These are phyloP conservation scores for Anhinga anhinga DNA, from an alignment of 2,113 vertebrate genomes.

Conservation along the genomic window DNA sequence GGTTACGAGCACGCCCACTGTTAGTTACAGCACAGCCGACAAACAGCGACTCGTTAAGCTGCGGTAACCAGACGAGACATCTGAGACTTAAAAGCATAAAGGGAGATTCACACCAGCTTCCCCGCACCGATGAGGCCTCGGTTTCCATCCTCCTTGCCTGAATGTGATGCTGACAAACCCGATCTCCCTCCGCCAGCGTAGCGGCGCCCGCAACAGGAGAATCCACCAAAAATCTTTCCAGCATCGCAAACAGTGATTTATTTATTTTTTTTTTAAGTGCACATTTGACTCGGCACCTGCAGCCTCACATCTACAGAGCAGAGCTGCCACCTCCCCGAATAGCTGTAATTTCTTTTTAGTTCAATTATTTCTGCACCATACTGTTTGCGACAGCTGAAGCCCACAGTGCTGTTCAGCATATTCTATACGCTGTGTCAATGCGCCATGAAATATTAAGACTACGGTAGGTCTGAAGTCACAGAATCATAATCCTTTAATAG, in stretches of 20 bases:
- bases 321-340: background rate
- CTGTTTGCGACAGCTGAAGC: constrained; percentile 38
- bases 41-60: background rate
- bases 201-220: background rate
- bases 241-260: background rate
- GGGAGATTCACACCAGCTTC: background rate
- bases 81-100: background rate
- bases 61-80: background rate
- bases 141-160: background rate
- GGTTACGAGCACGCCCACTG: background rate
- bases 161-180: fast-evolving
- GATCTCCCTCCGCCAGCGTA: fast-evolving
- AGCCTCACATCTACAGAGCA: background rate
- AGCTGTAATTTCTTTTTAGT: constrained; percentile 26
- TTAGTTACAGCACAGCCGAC: background rate
- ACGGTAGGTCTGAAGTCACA: constrained; percentile 57
- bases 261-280: background rate
- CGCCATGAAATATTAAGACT: constrained; percentile 46
- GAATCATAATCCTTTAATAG: constrained; percentile 43
- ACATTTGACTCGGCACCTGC: background rate
- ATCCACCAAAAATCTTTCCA: background rate
- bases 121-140: fast-evolving
- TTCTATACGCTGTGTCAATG: background rate
- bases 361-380: constrained; percentile 57
- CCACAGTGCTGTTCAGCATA: background rate